Base-by-base conservation (phyloP, 2,888 invertebrate genomes). In the Spialia ferax region DNA sequence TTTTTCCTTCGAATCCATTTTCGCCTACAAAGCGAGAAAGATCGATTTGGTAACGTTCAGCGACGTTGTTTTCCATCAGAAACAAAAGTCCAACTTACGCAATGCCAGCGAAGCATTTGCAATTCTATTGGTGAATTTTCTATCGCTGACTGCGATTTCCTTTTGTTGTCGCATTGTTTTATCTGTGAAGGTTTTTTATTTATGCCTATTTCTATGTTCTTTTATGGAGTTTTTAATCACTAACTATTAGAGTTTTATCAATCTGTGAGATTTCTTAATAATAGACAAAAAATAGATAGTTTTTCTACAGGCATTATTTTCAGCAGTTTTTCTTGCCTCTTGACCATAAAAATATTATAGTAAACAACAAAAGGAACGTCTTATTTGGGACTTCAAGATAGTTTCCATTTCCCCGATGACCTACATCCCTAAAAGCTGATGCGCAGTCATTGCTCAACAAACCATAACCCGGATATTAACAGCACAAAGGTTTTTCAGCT, bases 401-500 rank as follows among this genome's bases (percentile, higher is more conserved):
- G 60, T 54, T 61, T 61, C 60, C 66, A 67, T 61, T 67, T 61
- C 66, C 66, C 66, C n/a, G 48, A 29, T 67, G 61, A 67, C 66
- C 63, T 59, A 59, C 18, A 63, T 54, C 45, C 67, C 69, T 67
- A 67, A 74, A 72, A 71, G 71, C 69, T 70, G 71, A 73, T 70
- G 74, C 63, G 68, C 64, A 72, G 63, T 69, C 72, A 63, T 80
- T 84, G 84, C 78, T 81, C 79, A 87, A 81, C 87, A 81, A 86
- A 78, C 84, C 85, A 85, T 87, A 79, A 83, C 81, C 77, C 75
- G 77, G 76, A 76, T 77, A 79, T 83, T 86, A 83, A 76, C 82
- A 80, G 72, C 80, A 87, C 85, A 88, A 86, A 88, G 85, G 83
- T 76, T 80, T 84, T 87, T 88, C 84, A 85, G 83, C 81, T 80